phyloP scores from a whole-genome alignment of 2,888 invertebrate genomes.

The Epinotia demarniana region DNA sequence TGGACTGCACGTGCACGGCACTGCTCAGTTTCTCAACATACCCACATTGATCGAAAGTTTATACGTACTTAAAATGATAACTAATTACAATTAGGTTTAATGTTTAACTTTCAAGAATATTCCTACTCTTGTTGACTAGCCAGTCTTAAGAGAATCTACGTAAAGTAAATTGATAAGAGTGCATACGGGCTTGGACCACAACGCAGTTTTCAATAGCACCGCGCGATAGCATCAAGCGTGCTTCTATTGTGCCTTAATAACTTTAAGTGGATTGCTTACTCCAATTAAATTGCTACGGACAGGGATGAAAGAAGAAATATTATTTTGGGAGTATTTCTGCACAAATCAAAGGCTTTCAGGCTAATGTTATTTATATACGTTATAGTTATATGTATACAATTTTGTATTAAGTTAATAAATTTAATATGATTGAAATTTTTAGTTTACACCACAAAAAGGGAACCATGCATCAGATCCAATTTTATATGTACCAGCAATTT shows the following conservation, averaged over 20 bases:
- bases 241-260: slow-evolving; percentile 76
- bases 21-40: background rate
- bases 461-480: background rate
- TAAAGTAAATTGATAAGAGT: slow-evolving; percentile 39
- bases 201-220: slow-evolving; percentile 73
- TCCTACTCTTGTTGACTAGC: background rate
- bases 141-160: slow-evolving; percentile 10
- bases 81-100: background rate
- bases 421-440: background rate
- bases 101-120: background rate
- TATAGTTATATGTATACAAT: background rate
- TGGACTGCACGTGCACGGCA: background rate
- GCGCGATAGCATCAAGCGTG: slow-evolving; percentile 57
- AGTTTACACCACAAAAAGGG: background rate
- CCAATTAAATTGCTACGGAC: slow-evolving; percentile 55
- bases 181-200: slow-evolving; percentile 52
- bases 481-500: background rate
- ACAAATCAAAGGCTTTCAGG: slow-evolving; percentile 20
- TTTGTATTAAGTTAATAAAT: background rate
- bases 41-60: background rate
- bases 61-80: no score
- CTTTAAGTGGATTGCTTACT: slow-evolving; percentile 72
- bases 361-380: slow-evolving; percentile 12
- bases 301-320: slow-evolving; percentile 42
- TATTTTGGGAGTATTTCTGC: slow-evolving; percentile 1